phyloP scores from a whole-genome alignment of 2,113 vertebrate species.

The Platycercus adscitus region DNA sequence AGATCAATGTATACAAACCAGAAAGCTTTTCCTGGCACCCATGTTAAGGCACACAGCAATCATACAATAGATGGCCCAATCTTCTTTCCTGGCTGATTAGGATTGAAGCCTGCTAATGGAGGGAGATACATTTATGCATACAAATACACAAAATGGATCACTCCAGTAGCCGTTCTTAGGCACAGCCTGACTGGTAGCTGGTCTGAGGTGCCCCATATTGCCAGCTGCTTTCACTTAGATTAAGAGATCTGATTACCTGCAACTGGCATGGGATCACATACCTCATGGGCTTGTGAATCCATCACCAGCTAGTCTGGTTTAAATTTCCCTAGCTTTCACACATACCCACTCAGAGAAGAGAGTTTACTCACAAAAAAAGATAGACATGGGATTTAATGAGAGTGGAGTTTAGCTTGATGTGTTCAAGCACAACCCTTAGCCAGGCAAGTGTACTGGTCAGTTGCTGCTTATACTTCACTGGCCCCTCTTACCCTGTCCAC shows the following conservation, averaged over 20 bases:
- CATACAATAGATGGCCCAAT: fast-evolving
- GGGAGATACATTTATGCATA: not conserved
- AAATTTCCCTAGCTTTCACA: not conserved
- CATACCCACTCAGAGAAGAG: not conserved
- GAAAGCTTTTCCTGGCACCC: not conserved
- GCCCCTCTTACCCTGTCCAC: not conserved
- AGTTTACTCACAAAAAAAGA: not conserved
- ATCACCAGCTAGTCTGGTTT: not conserved
- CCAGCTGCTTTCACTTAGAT: not conserved
- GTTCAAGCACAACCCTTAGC: not conserved
- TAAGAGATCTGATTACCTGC: no score
- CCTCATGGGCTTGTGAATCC: no score
- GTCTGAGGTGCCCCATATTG: not conserved
- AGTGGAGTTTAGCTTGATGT: not conserved
- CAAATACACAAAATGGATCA: not conserved
- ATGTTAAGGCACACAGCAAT: not conserved
- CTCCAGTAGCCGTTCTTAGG: not conserved
- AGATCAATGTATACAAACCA: not conserved
- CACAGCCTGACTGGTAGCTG: not conserved
- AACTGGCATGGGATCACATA: no score
- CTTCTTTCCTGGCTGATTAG: not conserved
- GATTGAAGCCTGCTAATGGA: not conserved
- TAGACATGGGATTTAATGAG: not conserved
- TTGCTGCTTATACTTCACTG: not conserved
- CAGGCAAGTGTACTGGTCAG: not conserved